Evolutionary conservation across 2,797 vertebrate species (phyloP), one percentile per base, ranked within the genome.

Genomic region (Gymnoscopelus braueri): DNA sequence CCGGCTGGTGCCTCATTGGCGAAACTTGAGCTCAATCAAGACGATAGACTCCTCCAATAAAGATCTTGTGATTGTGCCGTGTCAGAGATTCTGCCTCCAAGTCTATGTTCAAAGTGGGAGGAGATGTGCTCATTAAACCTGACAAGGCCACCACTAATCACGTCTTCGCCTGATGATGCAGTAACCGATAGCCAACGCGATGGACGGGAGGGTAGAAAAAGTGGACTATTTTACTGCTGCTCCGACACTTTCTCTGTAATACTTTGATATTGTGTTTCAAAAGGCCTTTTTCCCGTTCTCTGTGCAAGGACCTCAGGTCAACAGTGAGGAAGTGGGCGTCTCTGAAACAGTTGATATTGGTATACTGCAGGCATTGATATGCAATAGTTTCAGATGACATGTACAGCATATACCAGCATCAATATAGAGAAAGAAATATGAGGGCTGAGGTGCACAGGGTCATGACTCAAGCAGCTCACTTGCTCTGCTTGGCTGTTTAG

Each of bases 1-100:
- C 71, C 13, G 24, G 64, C 74, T 77, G 80, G 77, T 90, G 90
- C 89, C 84, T 89, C 78, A 87, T 72, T 80, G 78, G 84, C 71
- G 92, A 93, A 93, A 94, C 88, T 76, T 89, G 91, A 94, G 88
- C 87, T 86, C 84, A 88, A 88, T 85, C 82, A 90, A 87, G 85
- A 85, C 66, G n/a, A 84, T 75, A 77, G 79, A 84, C 72, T 77
- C 54, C 81, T 79, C 74, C 75, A 82, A 69, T 89, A 84, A 82
- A 84, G 80, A 88, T 73, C 84, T 71, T 1, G 50, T 88, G 86
- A 92, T 91, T 92, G 89, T 91, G 91, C 87, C 82, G 14, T 80
- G 86, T 91, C 90, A 92, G 89, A 86, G 85, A 81, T 88, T 91
- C 79, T 84, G 69, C 74, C 68, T 84, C 69, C 44, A 51, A 68